Percentiles rank a stretch among this genome's conserved stretches.
phyloP scores from a whole-genome alignment of 2,797 vertebrate species.

The Arrhamphus sclerolepis region DNA sequence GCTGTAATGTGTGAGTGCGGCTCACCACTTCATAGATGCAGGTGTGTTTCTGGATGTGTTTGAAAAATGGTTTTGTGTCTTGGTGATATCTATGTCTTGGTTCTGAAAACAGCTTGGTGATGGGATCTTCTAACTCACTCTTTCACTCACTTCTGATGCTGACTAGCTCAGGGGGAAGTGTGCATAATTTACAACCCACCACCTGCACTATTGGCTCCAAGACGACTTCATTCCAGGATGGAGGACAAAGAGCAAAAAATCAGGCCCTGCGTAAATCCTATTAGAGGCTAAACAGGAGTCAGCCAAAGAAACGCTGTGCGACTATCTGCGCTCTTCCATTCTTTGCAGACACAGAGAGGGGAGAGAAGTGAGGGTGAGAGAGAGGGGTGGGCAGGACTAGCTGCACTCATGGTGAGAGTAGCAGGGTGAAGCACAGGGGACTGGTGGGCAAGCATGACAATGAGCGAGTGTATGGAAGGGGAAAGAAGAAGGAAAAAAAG shows the following conservation, averaged over 20 bases:
- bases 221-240: conserved; percentile 67
- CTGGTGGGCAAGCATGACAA: conserved; percentile 31
- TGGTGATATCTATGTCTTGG: conserved; percentile 17
- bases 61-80: conserved; percentile 21
- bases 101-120: conserved; percentile 27
- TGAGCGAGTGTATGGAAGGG: conserved; percentile 22
- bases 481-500: conserved; percentile 1
- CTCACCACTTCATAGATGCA: conserved; percentile 21
- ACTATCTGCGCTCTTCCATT: conserved; percentile 49
- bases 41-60: conserved; percentile 26
- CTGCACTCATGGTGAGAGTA: conserved; percentile 28
- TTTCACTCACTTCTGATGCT: conserved; percentile 46
- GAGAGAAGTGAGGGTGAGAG: conserved; percentile 10
- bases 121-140: conserved; percentile 22
- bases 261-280: conserved; percentile 70
- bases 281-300: conserved; percentile 72
- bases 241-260: conserved; percentile 66
- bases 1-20: conserved; percentile 17
- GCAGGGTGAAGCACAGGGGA: conserved; percentile 31
- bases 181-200: conserved; percentile 79
- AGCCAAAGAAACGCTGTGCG: conserved; percentile 51
- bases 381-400: conserved; percentile 14
- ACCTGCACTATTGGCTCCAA: conserved; percentile 70
- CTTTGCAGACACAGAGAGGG: conserved; percentile 29
- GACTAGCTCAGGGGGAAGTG: conserved; percentile 66